These are phyloP conservation scores for Drosophila ficusphila DNA, from an alignment of 1,140 invertebrate species.

Conservation along the genomic window DNA sequence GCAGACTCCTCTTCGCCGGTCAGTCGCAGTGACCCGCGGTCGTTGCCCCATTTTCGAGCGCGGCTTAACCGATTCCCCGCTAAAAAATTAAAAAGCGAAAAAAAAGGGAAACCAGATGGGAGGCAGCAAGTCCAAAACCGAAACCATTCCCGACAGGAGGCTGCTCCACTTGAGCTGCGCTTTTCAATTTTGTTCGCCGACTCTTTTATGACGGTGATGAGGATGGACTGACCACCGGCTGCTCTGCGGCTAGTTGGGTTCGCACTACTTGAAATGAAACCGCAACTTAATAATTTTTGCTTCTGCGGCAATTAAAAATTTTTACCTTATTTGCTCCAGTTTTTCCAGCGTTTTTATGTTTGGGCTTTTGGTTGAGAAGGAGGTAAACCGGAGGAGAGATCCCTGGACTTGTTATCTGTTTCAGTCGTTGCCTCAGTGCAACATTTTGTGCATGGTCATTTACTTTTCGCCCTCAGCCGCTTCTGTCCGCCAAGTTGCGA, in stretches of 20 bases:
- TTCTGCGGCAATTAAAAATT: constrained; percentile 80
- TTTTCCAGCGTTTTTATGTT: constrained; percentile 37
- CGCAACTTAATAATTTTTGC: constrained; percentile 76
- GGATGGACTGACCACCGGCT: constrained; percentile 29
- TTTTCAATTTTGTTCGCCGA: constrained; percentile 50
- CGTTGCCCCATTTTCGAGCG: constrained; percentile 40
- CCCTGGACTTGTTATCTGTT: constrained; percentile 6
- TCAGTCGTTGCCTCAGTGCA: constrained; percentile 42
- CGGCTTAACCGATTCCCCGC: background rate
- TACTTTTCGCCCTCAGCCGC: constrained; percentile 56
- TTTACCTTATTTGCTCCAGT: constrained; percentile 80
- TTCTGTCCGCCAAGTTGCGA: constrained; percentile 61
- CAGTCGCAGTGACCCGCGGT: constrained; percentile 29
- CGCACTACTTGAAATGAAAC: constrained; percentile 46
- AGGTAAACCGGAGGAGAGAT: too few relatives aligned
- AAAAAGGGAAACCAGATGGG: constrained; percentile 7
- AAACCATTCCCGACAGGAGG: constrained; percentile 37
- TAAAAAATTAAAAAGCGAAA: constrained; percentile 1
- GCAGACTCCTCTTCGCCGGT: background rate
- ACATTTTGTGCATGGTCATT: constrained; percentile 77
- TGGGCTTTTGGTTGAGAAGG: constrained; percentile 1
- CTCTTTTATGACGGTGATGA: constrained; percentile 41
- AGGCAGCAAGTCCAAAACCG: constrained; percentile 24
- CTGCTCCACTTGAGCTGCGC: constrained; percentile 49
- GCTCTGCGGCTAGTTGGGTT: constrained; percentile 29